Evolutionary conservation across 2,888 invertebrate species (phyloP).

Genomic region (Adelognathus sp.): DNA sequence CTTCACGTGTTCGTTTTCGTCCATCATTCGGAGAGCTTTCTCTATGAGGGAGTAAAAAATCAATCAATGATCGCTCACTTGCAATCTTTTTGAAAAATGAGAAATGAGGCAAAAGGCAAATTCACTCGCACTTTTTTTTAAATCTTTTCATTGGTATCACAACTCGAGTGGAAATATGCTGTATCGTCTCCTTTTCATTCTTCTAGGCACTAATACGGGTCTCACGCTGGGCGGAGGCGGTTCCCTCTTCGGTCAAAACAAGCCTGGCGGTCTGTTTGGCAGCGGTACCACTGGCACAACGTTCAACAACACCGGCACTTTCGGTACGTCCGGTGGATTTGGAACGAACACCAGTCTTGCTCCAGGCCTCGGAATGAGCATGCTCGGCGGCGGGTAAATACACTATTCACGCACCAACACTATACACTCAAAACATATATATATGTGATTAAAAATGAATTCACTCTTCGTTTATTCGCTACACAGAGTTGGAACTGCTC

Average conservation of each 20-base stretch:
- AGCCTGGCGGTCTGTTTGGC: constrained; percentile 83
- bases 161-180: too few species aligned
- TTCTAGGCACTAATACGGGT: constrained; percentile 77
- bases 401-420: constrained; percentile 30
- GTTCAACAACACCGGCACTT: constrained; percentile 80
- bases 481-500: constrained; percentile 70
- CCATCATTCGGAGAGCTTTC: too few species aligned
- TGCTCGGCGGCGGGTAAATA: constrained; percentile 69
- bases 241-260: constrained; percentile 78
- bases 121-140: too few species aligned
- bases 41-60: too few species aligned
- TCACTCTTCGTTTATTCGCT: too few species aligned
- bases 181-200: too few species aligned
- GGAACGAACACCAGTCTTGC: constrained; percentile 68
- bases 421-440: too few species aligned
- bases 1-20: too few species aligned
- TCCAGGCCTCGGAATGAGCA: constrained; percentile 70
- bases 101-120: too few species aligned
- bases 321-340: constrained; percentile 80
- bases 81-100: too few species aligned
- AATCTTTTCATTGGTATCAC: too few species aligned
- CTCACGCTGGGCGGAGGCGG: constrained; percentile 73
- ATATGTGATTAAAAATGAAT: not conserved
- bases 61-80: too few species aligned
- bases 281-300: constrained; percentile 80